Conservation (phyloP, 2,797 vertebrate genomes). For the Sebastes diploproa region DNA sequence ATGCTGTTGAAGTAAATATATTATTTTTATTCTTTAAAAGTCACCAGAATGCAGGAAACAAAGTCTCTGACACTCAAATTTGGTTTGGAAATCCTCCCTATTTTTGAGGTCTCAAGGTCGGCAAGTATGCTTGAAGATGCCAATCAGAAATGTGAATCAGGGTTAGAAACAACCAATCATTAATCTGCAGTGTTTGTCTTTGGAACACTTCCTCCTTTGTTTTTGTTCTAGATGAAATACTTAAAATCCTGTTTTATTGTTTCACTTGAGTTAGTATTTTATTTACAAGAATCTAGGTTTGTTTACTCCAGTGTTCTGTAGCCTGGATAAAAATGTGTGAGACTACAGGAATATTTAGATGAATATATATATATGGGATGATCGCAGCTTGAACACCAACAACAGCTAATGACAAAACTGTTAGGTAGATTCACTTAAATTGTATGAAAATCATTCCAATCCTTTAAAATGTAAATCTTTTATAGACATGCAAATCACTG, state of each 20-base stretch:
- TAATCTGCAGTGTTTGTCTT: fast-evolving
- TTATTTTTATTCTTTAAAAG: not conserved
- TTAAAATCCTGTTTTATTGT: too few relatives aligned
- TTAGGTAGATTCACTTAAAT: not conserved
- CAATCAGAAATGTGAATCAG: not conserved
- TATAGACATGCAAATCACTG: not conserved
- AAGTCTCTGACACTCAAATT: too few relatives aligned
- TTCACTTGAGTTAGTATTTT: not conserved
- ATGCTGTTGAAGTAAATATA: not conserved
- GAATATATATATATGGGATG: not conserved
- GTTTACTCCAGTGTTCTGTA: not conserved
- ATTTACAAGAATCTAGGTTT: not conserved
- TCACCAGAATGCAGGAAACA: not conserved
- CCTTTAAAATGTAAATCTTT: not conserved
- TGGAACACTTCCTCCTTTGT: not conserved
- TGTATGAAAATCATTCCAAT: not conserved
- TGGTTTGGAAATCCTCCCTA: too few relatives aligned
- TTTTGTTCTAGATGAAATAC: not conserved
- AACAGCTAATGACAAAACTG: not conserved
- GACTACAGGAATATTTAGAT: not conserved
- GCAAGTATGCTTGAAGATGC: not conserved
- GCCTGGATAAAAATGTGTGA: not conserved
- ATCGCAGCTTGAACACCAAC: not conserved
- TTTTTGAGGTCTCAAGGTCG: not conserved
- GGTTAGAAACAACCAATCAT: fast-evolving